Base-by-base conservation (phyloP, 2,797 vertebrate genomes). In the Poeciliopsis paucimaculata region DNA sequence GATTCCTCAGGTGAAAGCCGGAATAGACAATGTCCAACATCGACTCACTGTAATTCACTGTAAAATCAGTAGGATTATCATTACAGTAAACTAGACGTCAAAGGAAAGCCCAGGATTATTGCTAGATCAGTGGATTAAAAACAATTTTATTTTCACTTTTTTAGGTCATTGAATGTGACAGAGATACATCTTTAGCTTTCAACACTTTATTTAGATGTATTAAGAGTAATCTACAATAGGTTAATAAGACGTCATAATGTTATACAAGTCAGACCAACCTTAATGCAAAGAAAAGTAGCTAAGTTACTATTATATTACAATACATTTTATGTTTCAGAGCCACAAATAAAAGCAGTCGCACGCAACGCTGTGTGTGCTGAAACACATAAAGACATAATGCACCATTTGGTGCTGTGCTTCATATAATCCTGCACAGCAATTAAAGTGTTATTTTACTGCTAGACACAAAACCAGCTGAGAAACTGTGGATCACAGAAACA, bases 241-340 rank as follows among this genome's bases (percentile, higher is more conserved):
- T 28, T 18, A n/a, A 71, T 49, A 5, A 70, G 77, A 53, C 46
- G 11, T 20, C 39, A 11, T 2, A 55, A n/a, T 3, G 41, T 18
- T 12, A n/a, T 9, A 18, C 4, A 64, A 66, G 23, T 49, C 46
- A 51, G 75, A 51, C 16, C 60, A n/a, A 18, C 41, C 26, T 8
- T 45, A 28, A 70, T 55, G 49, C 23, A 53, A 68, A 72, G 36
- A 70, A 26, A 71, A 71, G n/a, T 36, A 45, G 26, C 45, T 71
- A 46, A 12, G 26, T 71, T 71, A 46, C 68, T 46, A 8, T 46
- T 46, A 46, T 45, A 71, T 70, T 51, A 53, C 76, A 72, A 83
- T 71, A 75, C 8, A 0, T 80, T 87, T 81, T 66, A 51, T 62
- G 77, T 26, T 46, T 70, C 49, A 57, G 78, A 26, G 15, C 20